phyloP scores from a whole-genome alignment of 2,113 vertebrate genomes.

The Mobula hypostoma region DNA sequence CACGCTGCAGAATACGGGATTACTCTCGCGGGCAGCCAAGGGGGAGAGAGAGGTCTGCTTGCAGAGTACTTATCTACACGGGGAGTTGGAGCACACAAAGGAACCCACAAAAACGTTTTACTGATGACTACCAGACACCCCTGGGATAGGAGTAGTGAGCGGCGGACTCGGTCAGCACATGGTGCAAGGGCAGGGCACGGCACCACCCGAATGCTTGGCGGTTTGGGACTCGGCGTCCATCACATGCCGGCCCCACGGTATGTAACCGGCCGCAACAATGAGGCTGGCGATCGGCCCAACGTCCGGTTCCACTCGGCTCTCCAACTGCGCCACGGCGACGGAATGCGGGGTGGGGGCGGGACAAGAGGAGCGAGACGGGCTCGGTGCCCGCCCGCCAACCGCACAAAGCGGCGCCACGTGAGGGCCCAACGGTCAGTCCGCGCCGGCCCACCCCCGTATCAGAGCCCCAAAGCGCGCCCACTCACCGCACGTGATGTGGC shows the following conservation, averaged over 20 bases:
- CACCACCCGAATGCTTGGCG: background rate
- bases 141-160: background rate
- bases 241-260: background rate
- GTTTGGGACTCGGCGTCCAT: background rate
- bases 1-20: background rate
- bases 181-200: background rate
- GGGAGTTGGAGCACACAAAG: background rate
- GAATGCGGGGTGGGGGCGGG: background rate
- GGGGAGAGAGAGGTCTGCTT: too few species aligned
- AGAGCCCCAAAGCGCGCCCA: background rate
- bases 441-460: background rate
- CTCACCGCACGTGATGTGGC: conserved; percentile 24
- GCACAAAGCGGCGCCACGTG: conserved; percentile 30
- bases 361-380: background rate
- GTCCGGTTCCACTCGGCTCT: background rate
- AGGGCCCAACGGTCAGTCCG: background rate
- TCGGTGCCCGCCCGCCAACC: background rate
- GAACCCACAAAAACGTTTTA: background rate
- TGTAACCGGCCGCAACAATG: conserved; percentile 13
- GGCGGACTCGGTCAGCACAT: background rate
- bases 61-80: background rate
- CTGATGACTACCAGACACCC: background rate
- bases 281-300: background rate
- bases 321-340: conserved; percentile 18
- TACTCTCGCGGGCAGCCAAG: background rate